Evolutionary conservation across 2,113 vertebrate species (phyloP), one percentile per base, ranked within the genome.

Genomic region (Trogon surrucura): DNA sequence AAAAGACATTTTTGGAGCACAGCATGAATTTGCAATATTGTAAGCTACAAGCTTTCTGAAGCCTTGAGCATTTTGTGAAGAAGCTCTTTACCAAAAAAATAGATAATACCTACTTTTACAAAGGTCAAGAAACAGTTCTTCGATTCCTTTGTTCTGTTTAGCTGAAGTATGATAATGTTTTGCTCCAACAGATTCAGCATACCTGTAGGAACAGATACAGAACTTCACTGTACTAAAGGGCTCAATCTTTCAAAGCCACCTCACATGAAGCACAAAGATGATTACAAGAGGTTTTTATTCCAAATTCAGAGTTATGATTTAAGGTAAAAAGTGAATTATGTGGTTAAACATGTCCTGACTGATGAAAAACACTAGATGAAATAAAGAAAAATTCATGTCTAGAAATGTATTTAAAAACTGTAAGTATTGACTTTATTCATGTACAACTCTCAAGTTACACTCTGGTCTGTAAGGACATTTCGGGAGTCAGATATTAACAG

Each of bases 121-220:
- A 85, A 99, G 98, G 85, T 99, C 99, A 96, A 99, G 99, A 96
- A 99, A 99, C 56, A 99, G 98, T 95, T 99, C 99, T 97, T 99
- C 99, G 71, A 99, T 99, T 98, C 99, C 99, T 98, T 99, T 99
- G 96, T 99, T 99, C 96, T 99, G 97, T 98, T 99, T 99, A 97
- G 99, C 99, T 89, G 99, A 99, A 21, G 99, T 99, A 96, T 99
- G 99, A 97, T 99, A 99, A 98, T 99, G 99, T 98, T 98, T 99
- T 97, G 99, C 99, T 95, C 99, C 99, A 82, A 99, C 99, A 69
- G 99, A 99, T 96, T 99, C 99, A 41, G 99, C 98, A 78, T 99
- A 99, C 96, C 99, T 99, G 91, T 56, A 85, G 41, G 60, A 94
- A 83, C 51, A 96, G 23, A 91, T 38, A 91, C 5, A 36, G 27